These are phyloP conservation scores for Litoditis marina DNA, from an alignment of 2,888 invertebrate species.

Conservation along the genomic window DNA sequence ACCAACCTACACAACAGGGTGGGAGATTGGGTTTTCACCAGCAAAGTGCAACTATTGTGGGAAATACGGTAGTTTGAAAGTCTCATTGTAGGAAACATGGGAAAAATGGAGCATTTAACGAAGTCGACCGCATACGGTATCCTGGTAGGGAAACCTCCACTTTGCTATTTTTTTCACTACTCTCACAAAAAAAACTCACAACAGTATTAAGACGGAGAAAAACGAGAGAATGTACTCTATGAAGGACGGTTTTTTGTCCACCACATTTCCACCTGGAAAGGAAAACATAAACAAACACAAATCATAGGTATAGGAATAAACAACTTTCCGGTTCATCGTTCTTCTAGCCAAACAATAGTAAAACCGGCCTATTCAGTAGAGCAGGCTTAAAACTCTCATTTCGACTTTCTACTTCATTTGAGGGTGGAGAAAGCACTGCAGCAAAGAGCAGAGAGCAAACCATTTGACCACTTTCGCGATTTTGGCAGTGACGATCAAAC, in stretches of 20 bases:
- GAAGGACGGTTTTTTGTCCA: constrained; percentile 10
- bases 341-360: background rate
- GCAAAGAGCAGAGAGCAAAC: too few relatives aligned
- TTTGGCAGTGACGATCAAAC: too few relatives aligned
- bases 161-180: too few relatives aligned
- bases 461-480: too few relatives aligned
- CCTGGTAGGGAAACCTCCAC: too few relatives aligned
- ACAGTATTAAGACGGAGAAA: constrained; percentile 13
- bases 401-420: too few relatives aligned
- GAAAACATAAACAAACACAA: background rate
- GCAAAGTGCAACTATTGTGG: background rate
- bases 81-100: background rate
- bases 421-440: too few relatives aligned
- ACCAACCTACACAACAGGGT: too few relatives aligned
- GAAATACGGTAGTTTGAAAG: background rate
- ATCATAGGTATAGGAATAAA: background rate
- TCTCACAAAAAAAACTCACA: constrained; percentile 13
- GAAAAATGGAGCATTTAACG: too few relatives aligned
- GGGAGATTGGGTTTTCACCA: too few relatives aligned
- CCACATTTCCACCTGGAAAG: constrained; percentile 15
- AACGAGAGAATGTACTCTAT: constrained; percentile 7
- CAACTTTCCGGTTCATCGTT: background rate
- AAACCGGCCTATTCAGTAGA: background rate
- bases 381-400: too few relatives aligned
- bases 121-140: too few relatives aligned